Evolutionary conservation across 23 tunicate species (phyloP).

Genomic region (Phallusia fumigata): DNA sequence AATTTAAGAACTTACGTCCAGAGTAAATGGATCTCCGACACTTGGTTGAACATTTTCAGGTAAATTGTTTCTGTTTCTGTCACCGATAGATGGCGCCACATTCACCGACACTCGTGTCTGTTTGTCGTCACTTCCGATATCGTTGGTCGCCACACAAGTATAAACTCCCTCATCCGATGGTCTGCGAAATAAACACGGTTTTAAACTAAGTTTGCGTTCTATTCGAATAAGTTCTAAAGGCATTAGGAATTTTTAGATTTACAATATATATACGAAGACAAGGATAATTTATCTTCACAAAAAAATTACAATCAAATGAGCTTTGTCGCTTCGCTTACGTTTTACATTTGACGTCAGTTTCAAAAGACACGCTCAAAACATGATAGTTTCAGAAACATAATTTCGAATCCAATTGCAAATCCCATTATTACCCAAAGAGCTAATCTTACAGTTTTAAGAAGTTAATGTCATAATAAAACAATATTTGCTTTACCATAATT

Average conservation of each 20-base stretch:
- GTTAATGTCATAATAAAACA: too few relatives aligned
- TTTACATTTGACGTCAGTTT: too few relatives aligned
- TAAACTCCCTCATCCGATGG: conserved; percentile 81
- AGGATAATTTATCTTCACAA: too few relatives aligned
- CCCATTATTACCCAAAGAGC: too few relatives aligned
- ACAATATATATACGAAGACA: not conserved
- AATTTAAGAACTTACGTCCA: conserved; percentile 15
- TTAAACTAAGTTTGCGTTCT: too few relatives aligned
- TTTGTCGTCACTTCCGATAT: conserved; percentile 83
- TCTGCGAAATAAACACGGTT: conserved; percentile 26
- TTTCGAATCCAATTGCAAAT: too few relatives aligned
- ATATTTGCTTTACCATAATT: too few relatives aligned
- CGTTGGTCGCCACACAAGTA: conserved; percentile 88
- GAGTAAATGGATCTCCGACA: conserved; percentile 37
- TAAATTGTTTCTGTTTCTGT: conserved; percentile 27
- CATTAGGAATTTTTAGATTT: not conserved
- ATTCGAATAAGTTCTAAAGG: not conserved
- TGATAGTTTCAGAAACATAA: too few relatives aligned
- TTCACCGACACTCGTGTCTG: conserved; percentile 52
- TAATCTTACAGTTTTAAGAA: too few relatives aligned
- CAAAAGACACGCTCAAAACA: too few relatives aligned
- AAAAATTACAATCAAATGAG: too few relatives aligned
- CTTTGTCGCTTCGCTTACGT: too few relatives aligned
- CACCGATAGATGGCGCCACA: conserved; percentile 73
- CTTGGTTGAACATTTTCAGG: conserved; percentile 29